These are phyloP conservation scores for Chrysomallon squamiferum DNA, from an alignment of 1,140 invertebrate genomes.

Conservation along the genomic window DNA sequence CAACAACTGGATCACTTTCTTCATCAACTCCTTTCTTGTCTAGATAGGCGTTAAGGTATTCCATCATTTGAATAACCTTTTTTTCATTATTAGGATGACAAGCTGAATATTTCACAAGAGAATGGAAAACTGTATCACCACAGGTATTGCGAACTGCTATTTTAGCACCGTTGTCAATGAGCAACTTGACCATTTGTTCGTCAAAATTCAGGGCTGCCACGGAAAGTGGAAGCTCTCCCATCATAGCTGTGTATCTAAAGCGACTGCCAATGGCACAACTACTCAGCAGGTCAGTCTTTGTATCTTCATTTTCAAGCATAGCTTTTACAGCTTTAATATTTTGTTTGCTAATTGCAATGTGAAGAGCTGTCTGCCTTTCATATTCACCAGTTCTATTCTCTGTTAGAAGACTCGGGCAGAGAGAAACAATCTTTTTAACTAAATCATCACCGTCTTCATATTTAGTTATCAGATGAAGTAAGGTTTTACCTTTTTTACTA, in stretches of 20 bases:
- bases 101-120: slow-evolving; percentile 34
- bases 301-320: neutral
- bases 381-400: slow-evolving; percentile 19
- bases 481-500: slow-evolving; percentile 11
- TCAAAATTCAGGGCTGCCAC: slow-evolving; percentile 40
- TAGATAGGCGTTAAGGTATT: slow-evolving; percentile 12
- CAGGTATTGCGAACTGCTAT: slow-evolving; percentile 17
- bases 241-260: slow-evolving; percentile 44
- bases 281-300: slow-evolving; percentile 15
- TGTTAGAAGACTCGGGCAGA: slow-evolving; percentile 10
- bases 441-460: slow-evolving; percentile 11
- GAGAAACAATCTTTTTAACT: neutral
- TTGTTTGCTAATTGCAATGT: slow-evolving; percentile 40
- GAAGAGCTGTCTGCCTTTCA: slow-evolving; percentile 38
- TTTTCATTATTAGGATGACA: slow-evolving; percentile 34
- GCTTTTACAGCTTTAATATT: slow-evolving; percentile 22
- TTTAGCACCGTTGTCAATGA: slow-evolving; percentile 25
- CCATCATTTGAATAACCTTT: slow-evolving; percentile 26
- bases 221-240: slow-evolving; percentile 41
- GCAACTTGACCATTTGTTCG: slow-evolving; percentile 21
- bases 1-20: neutral
- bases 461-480: slow-evolving; percentile 12
- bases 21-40: neutral
- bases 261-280: slow-evolving; percentile 27
- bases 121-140: slow-evolving; percentile 42